Evolutionary conservation across 2,797 vertebrate species (phyloP).

Genomic region (Pipistrellus pipistrellus): DNA sequence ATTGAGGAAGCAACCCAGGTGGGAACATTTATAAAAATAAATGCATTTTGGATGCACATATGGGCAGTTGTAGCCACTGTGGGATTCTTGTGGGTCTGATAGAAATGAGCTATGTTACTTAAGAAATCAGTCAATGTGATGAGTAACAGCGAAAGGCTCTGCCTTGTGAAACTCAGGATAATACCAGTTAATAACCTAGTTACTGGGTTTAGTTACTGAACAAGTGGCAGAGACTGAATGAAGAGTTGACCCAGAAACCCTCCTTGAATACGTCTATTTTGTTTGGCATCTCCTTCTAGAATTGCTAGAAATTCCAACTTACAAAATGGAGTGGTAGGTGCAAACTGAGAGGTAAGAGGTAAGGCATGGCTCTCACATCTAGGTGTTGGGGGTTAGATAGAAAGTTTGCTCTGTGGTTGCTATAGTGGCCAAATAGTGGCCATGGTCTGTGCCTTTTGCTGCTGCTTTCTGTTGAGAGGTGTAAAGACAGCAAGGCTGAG

Average conservation of each 20-base stretch:
- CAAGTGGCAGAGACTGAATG: not conserved
- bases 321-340: not conserved
- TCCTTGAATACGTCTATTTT: not conserved
- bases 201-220: not conserved
- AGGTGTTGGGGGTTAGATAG: not conserved
- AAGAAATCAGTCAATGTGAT: not conserved
- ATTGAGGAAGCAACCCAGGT: not conserved
- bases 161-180: not conserved
- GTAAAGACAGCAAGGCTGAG: not conserved
- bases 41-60: not conserved
- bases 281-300: not conserved
- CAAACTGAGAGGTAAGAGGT: not conserved
- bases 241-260: not conserved
- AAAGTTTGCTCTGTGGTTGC: not conserved
- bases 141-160: not conserved
- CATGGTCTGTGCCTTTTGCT: not conserved
- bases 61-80: not conserved
- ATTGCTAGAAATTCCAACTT: not conserved
- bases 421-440: not conserved
- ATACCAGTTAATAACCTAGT: not conserved
- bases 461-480: not conserved
- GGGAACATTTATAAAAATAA: not conserved
- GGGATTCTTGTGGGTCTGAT: not conserved
- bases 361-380: not conserved
- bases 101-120: constrained; percentile 18